Conservation (phyloP, 2,113 vertebrate species). For the Poeciliopsis prolifica region DNA sequence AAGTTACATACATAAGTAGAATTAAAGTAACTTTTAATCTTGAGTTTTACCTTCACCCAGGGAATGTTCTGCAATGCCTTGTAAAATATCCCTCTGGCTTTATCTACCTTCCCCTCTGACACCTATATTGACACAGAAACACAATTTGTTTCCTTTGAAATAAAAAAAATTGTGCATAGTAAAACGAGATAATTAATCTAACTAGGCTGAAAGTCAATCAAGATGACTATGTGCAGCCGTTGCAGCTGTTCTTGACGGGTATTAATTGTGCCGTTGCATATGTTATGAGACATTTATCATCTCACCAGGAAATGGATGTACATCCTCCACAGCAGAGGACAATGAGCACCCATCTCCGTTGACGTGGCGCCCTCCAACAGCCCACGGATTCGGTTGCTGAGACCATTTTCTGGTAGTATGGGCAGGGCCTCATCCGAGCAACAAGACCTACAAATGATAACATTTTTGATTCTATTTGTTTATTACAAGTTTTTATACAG, state of each 20-base stretch:
- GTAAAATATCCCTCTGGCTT: conserved; percentile 91
- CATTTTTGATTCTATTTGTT: not conserved
- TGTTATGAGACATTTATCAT: conserved; percentile 1
- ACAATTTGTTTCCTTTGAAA: not conserved
- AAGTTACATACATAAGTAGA: not conserved
- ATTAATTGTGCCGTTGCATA: not conserved
- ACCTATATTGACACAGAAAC: conserved; percentile 72
- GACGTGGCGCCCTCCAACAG: conserved; percentile 87
- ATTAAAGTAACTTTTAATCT: not conserved
- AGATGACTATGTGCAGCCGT: too few species aligned
- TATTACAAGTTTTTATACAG: not conserved
- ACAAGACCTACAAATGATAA: conserved; percentile 76
- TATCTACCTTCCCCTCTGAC: conserved; percentile 86
- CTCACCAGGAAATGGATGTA: conserved; percentile 92
- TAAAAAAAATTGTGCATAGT: too few species aligned
- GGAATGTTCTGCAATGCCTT: conserved; percentile 93
- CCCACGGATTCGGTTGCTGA: conserved; percentile 88
- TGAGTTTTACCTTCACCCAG: conserved; percentile 90
- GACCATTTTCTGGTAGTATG: conserved; percentile 88
- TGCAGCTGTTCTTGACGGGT: too few species aligned
- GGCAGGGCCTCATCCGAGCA: conserved; percentile 75
- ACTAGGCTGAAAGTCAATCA: too few species aligned
- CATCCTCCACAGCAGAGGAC: conserved; percentile 94
- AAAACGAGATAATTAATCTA: not conserved
- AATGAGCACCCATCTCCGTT: conserved; percentile 83